These are phyloP conservation scores for Metellina segmentata DNA, from an alignment of 2,888 invertebrate species.

Conservation along the genomic window DNA sequence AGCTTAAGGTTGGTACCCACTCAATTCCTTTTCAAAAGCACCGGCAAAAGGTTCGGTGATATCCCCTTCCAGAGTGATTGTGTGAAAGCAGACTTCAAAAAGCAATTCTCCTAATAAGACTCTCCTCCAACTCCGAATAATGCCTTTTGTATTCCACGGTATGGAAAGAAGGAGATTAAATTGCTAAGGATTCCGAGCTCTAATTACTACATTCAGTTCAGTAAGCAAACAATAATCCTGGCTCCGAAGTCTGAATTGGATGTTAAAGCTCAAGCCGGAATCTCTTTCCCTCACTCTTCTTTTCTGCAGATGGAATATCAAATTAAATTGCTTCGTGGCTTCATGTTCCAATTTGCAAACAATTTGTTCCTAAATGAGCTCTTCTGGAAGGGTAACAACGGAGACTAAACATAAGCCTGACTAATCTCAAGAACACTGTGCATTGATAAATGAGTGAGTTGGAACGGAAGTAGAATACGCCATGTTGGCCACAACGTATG, in stretches of 20 bases:
- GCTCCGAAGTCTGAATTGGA: background rate
- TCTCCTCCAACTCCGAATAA: background rate
- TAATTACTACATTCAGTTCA: background rate
- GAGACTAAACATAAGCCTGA: no score
- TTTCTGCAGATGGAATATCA: background rate
- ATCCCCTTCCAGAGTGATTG: background rate
- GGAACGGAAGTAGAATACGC: no score
- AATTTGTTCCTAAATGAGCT: background rate
- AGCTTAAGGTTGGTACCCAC: no score
- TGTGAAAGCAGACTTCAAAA: background rate
- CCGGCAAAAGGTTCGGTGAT: background rate
- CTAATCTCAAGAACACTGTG: no score
- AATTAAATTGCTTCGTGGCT: background rate
- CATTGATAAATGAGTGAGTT: no score
- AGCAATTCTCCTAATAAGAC: background rate
- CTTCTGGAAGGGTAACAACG: no score
- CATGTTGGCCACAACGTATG: no score
- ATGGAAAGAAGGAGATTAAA: background rate
- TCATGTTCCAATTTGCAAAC: background rate
- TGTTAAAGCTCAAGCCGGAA: background rate
- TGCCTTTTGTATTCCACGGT: background rate
- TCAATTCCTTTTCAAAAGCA: no score
- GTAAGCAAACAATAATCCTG: background rate
- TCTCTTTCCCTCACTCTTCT: background rate
- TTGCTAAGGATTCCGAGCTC: background rate